These are phyloP conservation scores for Chelonoidis abingdonii DNA, from an alignment of 2,113 vertebrate genomes.

Conservation along the genomic window DNA sequence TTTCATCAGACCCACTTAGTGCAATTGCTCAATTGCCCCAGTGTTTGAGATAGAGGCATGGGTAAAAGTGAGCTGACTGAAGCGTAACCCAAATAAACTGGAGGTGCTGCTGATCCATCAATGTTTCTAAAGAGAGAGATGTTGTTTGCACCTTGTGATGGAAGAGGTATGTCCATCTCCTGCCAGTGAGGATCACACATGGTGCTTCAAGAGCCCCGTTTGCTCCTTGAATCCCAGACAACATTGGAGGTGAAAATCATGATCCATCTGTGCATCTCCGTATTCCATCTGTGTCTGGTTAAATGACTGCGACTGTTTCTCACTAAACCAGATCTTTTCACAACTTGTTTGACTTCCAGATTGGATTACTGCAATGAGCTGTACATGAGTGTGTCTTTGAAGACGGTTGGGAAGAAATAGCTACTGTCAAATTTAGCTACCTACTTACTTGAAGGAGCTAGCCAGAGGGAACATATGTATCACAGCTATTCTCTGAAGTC, in stretches of 20 bases:
- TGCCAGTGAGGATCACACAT: neutral
- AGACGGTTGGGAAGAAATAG: neutral
- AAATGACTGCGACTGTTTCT: neutral
- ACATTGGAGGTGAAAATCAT: neutral
- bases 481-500: neutral
- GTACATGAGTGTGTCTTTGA: neutral
- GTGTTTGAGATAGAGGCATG: neutral
- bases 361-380: neutral
- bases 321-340: neutral
- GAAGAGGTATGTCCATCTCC: neutral
- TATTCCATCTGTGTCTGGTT: neutral
- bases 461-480: neutral
- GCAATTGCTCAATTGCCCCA: neutral
- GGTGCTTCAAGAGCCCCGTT: neutral
- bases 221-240: neutral
- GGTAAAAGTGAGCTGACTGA: neutral
- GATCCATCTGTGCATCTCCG: neutral
- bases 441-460: neutral
- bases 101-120: neutral
- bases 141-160: neutral
- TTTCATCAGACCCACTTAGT: neutral
- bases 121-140: neutral
- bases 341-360: neutral
- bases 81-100: neutral
- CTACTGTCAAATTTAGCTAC: neutral